These are phyloP conservation scores for Ephialtes manifestator DNA, from an alignment of 2,888 invertebrate species.

Conservation along the genomic window DNA sequence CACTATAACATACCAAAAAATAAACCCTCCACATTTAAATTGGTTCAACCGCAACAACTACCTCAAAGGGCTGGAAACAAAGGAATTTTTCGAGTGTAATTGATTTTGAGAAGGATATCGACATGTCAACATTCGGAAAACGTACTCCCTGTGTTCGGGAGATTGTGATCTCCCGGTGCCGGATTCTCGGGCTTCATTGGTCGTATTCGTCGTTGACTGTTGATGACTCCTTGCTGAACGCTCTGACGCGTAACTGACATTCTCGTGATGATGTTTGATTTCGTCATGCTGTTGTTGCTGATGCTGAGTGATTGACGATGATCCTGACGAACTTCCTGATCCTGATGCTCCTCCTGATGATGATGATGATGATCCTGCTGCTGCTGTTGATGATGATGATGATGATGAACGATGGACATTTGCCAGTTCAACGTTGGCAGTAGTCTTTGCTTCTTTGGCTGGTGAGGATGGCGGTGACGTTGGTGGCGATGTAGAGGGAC, in stretches of 20 bases:
- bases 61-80: no score
- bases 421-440: constrained; percentile 81
- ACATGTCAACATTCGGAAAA: constrained; percentile 61
- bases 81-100: constrained; percentile 1
- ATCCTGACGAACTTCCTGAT: constrained; percentile 50
- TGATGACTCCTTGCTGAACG: constrained; percentile 61
- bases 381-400: constrained; percentile 57
- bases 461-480: constrained; percentile 85
- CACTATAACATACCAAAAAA: no score
- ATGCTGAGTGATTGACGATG: constrained; percentile 61
- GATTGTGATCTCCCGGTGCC: constrained; percentile 69
- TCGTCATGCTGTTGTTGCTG: constrained; percentile 55
- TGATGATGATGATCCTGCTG: constrained; percentile 23
- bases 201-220: constrained; percentile 62
- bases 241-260: constrained; percentile 53
- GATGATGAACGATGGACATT: constrained; percentile 77
- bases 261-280: constrained; percentile 57
- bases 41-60: no score
- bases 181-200: constrained; percentile 70
- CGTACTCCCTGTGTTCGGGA: constrained; percentile 81
- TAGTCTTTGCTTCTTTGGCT: constrained; percentile 80
- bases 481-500: constrained; percentile 84
- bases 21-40: no score
- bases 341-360: constrained; percentile 55
- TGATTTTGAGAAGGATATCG: neutral